phyloP scores from a whole-genome alignment of 2,113 vertebrate species.

The Todiramphus chloris region DNA sequence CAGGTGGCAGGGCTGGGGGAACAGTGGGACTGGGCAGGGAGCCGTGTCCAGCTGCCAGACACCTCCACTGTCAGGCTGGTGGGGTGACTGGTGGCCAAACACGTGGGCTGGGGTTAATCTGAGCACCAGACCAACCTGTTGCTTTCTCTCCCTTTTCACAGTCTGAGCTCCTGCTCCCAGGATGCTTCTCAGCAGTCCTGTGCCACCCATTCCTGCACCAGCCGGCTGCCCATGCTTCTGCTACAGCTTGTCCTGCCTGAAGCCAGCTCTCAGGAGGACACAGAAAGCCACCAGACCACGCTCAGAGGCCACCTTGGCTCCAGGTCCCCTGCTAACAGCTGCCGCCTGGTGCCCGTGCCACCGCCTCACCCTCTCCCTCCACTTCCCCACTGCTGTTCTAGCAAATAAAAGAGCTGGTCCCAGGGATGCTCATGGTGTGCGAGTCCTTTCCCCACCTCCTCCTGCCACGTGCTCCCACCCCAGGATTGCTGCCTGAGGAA shows the following conservation, averaged over 20 bases:
- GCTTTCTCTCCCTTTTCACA: neutral
- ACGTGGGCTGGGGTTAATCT: accelerated
- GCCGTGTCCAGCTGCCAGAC: neutral
- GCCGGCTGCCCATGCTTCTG: neutral
- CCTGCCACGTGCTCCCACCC: neutral
- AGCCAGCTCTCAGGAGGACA: neutral
- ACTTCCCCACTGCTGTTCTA: neutral
- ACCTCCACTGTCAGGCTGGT: neutral
- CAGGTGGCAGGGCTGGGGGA: accelerated
- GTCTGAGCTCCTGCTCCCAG: neutral
- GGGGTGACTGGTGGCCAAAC: neutral
- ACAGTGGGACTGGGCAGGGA: neutral
- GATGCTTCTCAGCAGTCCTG: neutral
- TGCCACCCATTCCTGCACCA: neutral
- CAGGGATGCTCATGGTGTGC: neutral
- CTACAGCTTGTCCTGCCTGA: neutral
- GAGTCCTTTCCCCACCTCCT: neutral
- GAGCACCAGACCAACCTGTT: neutral
- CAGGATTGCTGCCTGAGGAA: neutral
- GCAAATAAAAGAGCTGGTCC: slow-evolving; percentile 16
- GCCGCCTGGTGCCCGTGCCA: accelerated
- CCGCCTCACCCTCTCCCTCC: accelerated
- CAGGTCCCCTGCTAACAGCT: neutral
- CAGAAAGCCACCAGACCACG: neutral
- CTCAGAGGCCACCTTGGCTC: neutral